Percentiles rank a stretch among this genome's conserved stretches.
These are phyloP conservation scores for Actias luna DNA, from an alignment of 2,888 invertebrate species.

Conservation along the genomic window DNA sequence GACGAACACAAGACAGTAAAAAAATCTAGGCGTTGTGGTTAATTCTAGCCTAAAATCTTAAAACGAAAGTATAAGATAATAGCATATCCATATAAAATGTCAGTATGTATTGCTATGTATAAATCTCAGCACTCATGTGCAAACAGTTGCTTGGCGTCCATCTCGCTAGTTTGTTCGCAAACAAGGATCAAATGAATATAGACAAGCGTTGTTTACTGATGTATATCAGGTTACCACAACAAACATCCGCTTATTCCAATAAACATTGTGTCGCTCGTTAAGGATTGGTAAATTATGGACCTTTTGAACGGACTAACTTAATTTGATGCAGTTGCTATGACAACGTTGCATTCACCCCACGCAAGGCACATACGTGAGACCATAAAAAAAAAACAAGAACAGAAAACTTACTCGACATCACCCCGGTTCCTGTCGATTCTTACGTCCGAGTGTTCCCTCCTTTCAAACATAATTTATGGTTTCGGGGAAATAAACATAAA, in stretches of 20 bases:
- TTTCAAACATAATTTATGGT: conserved; percentile 83
- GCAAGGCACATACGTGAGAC: conserved; percentile 62
- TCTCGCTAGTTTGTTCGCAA: conserved; percentile 74
- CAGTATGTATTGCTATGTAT: conserved; percentile 45
- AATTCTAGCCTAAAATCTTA: background rate
- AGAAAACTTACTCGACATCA: conserved; percentile 72
- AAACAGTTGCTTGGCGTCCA: conserved; percentile 70
- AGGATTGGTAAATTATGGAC: background rate
- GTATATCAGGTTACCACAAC: conserved; percentile 74
- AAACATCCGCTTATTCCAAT: conserved; percentile 53
- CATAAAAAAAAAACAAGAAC: conserved; percentile 72
- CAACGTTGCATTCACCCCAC: conserved; percentile 70
- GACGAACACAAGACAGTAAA: background rate
- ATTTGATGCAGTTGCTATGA: conserved; percentile 76
- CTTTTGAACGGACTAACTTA: conserved; percentile 37
- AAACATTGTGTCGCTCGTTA: conserved; percentile 36
- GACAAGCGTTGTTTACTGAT: conserved; percentile 69
- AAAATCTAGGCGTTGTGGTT: background rate
- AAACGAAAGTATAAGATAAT: background rate
- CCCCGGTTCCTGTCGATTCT: conserved; percentile 77
- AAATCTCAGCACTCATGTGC: conserved; percentile 41
- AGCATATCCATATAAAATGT: conserved; percentile 52
- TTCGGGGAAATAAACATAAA: conserved; percentile 83
- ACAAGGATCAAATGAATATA: conserved; percentile 76
- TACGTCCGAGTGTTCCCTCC: conserved; percentile 81